Evolutionary conservation across 2,888 invertebrate species (phyloP).

Genomic region (Temnothorax unifasciatus): DNA sequence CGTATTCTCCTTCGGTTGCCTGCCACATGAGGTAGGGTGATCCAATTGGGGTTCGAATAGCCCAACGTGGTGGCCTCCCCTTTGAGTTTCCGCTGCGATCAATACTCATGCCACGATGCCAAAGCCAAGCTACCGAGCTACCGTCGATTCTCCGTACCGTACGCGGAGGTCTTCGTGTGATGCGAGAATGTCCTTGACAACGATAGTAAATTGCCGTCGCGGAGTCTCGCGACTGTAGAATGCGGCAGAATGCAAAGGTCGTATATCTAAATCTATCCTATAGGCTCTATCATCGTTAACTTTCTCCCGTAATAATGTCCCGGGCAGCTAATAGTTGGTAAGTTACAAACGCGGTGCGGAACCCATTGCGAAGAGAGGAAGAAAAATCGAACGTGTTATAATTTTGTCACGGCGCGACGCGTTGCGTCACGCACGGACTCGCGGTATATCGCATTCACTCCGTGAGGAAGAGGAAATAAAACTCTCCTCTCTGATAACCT

Average conservation of each 20-base stretch:
- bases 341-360: background rate
- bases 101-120: slow-evolving; percentile 76
- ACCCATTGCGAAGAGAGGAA: background rate
- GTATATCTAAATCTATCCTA: slow-evolving; percentile 41
- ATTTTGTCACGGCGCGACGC: background rate
- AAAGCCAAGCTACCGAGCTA: slow-evolving; percentile 71
- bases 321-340: slow-evolving; percentile 16
- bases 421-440: slow-evolving; percentile 58
- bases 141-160: slow-evolving; percentile 58
- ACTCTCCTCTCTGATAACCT: slow-evolving; percentile 67
- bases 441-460: slow-evolving; percentile 56
- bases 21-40: slow-evolving; percentile 74
- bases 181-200: slow-evolving; percentile 67
- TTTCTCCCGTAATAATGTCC: background rate
- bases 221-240: slow-evolving; percentile 47
- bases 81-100: slow-evolving; percentile 77
- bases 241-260: slow-evolving; percentile 47
- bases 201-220: slow-evolving; percentile 45
- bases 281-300: slow-evolving; percentile 29
- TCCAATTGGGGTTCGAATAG: slow-evolving; percentile 80
- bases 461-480: slow-evolving; percentile 72
- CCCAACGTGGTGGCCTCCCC: slow-evolving; percentile 77
- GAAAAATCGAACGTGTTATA: background rate
- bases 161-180: slow-evolving; percentile 55
- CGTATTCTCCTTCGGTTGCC: slow-evolving; percentile 52